Evolutionary conservation across 2,888 invertebrate species (phyloP).

Genomic region (Gibbula magus): DNA sequence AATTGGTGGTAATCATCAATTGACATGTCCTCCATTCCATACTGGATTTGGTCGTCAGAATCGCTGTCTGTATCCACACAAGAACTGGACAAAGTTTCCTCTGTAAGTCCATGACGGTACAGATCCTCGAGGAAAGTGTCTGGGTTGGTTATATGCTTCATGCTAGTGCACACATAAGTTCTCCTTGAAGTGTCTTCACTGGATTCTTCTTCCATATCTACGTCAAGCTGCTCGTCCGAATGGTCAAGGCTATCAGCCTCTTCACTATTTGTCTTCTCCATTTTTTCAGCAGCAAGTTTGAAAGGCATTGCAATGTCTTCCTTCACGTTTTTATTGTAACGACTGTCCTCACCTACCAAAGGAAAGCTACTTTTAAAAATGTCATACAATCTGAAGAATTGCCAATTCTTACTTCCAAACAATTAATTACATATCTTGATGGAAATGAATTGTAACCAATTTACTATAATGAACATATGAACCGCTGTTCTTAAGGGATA

Average conservation of each 20-base stretch:
- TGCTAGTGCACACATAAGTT: neutral
- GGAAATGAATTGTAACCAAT: neutral
- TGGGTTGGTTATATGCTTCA: constrained; percentile 7
- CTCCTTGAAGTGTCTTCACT: neutral
- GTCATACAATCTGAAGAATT: neutral
- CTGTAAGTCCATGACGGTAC: neutral
- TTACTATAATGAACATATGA: neutral
- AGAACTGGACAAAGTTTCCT: constrained; percentile 7
- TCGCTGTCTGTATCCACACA: neutral
- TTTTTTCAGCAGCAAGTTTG: neutral
- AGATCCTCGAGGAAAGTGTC: constrained; percentile 1
- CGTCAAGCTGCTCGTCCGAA: no score
- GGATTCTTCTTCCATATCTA: neutral
- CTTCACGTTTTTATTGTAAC: neutral
- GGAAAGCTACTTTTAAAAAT: neutral
- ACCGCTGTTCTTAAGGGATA: neutral
- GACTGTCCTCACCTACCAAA: neutral
- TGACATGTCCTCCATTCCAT: neutral
- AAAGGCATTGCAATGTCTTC: constrained; percentile 1
- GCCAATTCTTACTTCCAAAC: neutral
- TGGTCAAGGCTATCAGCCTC: neutral
- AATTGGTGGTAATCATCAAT: neutral
- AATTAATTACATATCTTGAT: neutral
- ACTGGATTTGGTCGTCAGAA: neutral
- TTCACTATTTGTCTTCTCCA: neutral